Evolutionary conservation across 2,113 vertebrate species (phyloP).

Genomic region (Prochilodus magdalenae): DNA sequence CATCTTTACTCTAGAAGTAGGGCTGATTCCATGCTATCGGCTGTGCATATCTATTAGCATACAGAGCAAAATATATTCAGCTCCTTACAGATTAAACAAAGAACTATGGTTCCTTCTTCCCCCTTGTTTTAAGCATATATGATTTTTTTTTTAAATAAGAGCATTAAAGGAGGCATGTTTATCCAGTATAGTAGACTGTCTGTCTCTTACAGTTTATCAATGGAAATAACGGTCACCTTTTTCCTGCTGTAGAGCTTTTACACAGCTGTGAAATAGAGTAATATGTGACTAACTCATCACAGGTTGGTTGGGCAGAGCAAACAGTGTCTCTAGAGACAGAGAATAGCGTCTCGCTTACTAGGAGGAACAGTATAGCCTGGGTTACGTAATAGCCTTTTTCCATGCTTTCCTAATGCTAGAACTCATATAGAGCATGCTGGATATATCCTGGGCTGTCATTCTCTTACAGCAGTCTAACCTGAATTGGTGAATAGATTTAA

Average conservation of each 20-base stretch:
- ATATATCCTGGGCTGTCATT: background rate
- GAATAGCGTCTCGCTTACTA: background rate
- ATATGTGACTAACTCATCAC: constrained; percentile 41
- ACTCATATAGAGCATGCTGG: background rate
- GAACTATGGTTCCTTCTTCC: background rate
- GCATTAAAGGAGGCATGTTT: background rate
- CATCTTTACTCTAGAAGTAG: too few species aligned
- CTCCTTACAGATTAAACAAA: background rate
- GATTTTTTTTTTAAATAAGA: too few species aligned
- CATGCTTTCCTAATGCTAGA: background rate
- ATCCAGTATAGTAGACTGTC: background rate
- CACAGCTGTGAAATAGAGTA: constrained; percentile 52
- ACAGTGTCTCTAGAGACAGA: constrained; percentile 35
- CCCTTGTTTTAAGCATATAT: background rate
- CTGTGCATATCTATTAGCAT: too few species aligned
- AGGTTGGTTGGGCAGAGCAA: constrained; percentile 48
- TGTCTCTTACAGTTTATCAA: background rate
- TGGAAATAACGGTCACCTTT: constrained; percentile 2
- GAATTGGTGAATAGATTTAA: background rate
- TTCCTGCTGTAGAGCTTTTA: constrained; percentile 7
- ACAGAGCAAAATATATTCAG: background rate
- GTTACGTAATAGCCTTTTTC: constrained; percentile 17
- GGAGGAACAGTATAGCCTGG: background rate
- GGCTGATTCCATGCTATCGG: too few species aligned
- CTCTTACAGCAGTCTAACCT: background rate